These are phyloP conservation scores for Hedychridium roseum DNA, from an alignment of 2,888 invertebrate genomes.

Conservation along the genomic window DNA sequence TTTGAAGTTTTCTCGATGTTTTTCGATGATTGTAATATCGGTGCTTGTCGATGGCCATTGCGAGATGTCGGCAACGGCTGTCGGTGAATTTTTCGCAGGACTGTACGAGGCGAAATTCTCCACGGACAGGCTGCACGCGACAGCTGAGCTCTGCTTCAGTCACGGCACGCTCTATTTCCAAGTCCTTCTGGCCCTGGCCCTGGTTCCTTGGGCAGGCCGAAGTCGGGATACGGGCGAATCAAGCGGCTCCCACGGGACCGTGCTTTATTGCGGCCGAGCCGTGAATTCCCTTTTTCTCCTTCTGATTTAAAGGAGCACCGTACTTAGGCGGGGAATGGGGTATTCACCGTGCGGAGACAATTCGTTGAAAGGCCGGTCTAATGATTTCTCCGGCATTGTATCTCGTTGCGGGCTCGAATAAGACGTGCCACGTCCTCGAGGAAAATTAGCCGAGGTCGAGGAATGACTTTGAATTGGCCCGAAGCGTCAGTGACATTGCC, in stretches of 20 bases:
- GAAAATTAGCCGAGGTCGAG: no score
- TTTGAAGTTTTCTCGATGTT: no score
- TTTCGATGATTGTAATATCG: no score
- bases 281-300: slow-evolving; percentile 12
- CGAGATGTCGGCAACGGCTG: no score
- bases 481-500: no score
- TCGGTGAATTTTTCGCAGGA: slow-evolving; percentile 31
- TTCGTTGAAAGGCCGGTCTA: no score
- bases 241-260: slow-evolving; percentile 18
- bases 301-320: slow-evolving; percentile 26
- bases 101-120: slow-evolving; percentile 36
- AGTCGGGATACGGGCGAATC: slow-evolving; percentile 19
- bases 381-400: slow-evolving; percentile 2
- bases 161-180: slow-evolving; percentile 40
- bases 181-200: slow-evolving; percentile 31
- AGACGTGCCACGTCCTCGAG: not conserved
- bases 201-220: slow-evolving; percentile 22
- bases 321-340: no score
- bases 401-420: slow-evolving; percentile 10
- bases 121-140: slow-evolving; percentile 40
- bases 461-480: no score
- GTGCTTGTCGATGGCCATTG: no score
- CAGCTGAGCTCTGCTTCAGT: slow-evolving; percentile 43
- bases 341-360: no score
- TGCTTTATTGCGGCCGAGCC: slow-evolving; percentile 28